These are phyloP conservation scores for Columbina picui DNA, from an alignment of 2,113 vertebrate species.

Conservation along the genomic window DNA sequence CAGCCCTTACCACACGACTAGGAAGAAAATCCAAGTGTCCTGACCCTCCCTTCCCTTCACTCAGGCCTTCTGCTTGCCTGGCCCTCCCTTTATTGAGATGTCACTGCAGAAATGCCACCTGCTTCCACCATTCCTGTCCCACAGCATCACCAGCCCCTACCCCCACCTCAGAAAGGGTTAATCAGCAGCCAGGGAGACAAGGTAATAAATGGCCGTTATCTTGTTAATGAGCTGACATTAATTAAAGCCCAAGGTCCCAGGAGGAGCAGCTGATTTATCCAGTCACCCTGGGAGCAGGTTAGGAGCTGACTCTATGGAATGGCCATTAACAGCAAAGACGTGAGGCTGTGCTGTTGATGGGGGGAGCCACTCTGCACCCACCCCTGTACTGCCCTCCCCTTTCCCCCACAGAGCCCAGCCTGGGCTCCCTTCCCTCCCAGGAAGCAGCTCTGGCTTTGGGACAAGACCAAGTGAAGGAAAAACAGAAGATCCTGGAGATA, in stretches of 20 bases:
- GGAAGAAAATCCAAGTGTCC: background rate
- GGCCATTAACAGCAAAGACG: conserved; percentile 60
- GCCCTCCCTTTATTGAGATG: background rate
- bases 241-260: conserved; percentile 85
- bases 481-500: background rate
- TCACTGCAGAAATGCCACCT: background rate
- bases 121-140: background rate
- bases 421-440: background rate
- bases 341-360: background rate
- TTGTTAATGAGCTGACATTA: conserved; percentile 86
- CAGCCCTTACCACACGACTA: background rate
- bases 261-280: conserved; percentile 77
- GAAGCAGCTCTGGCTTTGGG: background rate
- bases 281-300: conserved; percentile 64
- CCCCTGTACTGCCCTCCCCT: background rate
- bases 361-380: rapidly evolving
- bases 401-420: background rate
- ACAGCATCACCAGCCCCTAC: background rate
- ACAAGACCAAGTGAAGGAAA: background rate
- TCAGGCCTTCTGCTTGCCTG: background rate
- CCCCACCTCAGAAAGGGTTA: conserved; percentile 60
- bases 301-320: conserved; percentile 77
- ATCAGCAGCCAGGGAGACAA: conserved; percentile 78
- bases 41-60: rapidly evolving
- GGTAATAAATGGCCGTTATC: conserved; percentile 84